Conservation (phyloP, 2,113 vertebrate species). For the Eublepharis macularius region DNA sequence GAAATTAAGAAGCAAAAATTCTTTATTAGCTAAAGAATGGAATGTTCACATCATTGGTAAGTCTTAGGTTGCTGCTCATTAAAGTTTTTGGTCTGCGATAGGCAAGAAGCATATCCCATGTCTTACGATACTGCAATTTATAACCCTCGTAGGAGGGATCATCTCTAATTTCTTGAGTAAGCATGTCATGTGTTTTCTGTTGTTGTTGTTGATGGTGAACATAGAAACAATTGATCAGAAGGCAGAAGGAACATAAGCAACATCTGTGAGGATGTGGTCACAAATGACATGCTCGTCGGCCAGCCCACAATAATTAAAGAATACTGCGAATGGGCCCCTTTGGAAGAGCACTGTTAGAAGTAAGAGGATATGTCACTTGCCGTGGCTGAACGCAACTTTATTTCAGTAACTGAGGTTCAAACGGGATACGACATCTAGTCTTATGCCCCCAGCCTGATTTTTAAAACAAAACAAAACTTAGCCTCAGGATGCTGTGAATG, state of each 20-base stretch:
- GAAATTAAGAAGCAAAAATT: background rate
- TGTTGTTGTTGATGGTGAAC: background rate
- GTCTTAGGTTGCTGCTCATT: background rate
- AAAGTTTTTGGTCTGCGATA: background rate
- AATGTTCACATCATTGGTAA: background rate
- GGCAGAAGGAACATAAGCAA: background rate
- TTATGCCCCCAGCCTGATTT: background rate
- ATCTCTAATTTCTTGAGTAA: background rate
- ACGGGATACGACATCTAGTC: background rate
- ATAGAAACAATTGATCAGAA: background rate
- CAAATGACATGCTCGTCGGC: background rate
- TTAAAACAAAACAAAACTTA: background rate
- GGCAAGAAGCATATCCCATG: background rate
- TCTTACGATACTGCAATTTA: background rate
- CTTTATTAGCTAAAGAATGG: background rate
- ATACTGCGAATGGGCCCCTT: no score
- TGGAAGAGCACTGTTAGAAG: background rate
- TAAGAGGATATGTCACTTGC: background rate
- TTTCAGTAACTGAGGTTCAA: background rate
- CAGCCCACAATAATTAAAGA: background rate
- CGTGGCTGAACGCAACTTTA: background rate
- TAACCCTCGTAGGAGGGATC: background rate
- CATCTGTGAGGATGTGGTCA: background rate
- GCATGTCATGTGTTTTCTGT: background rate
- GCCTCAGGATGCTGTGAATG: background rate